Base-by-base conservation (phyloP, 2,797 vertebrate species). In the Phoebastria nigripes region DNA sequence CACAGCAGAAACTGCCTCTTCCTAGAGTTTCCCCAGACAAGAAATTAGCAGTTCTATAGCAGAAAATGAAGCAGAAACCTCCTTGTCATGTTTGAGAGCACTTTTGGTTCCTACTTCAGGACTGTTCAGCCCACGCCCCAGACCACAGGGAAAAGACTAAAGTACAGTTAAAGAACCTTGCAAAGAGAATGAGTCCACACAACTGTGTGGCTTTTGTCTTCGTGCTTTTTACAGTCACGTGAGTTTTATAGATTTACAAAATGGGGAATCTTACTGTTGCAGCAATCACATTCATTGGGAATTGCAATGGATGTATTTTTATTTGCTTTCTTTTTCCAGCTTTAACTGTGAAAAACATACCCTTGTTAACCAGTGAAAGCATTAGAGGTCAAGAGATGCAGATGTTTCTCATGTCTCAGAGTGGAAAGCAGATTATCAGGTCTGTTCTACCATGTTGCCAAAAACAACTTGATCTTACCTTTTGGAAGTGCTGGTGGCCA, bases 191-290 rank as follows among this genome's bases (percentile, higher is more conserved):
- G 8, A 41, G 55, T 37, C 63, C 52, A 70, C 17, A 37, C 18
- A n/a, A 42, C 52, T 18, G 1, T 35, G 20, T 51, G 29, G 24
- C 7, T 77, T 93, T 82, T 80, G 22, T 33, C 70, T 90, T 42
- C 17, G 35, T 0, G 1, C 6, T 77, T 72, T 86, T 59, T 69
- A 46, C 13, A 37, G 41, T 11, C 39, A 51, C 0, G 0, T 16
- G 21, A 59, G 7, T 35, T 77, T 89, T 67, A 71, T 0, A 47
- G 41, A 83, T 47, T 35, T n/a, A 41, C 1, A 39, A 52, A 84
- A 79, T 11, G 10, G 10, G 9, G 14, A 49, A 47, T 42, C 44
- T 59, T 37, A n/a, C 15, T 31, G 8, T 28, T 89, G n/a, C 47
- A 71, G 20, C 28, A 63, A 42, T 41, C 33, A 33, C 5, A 41